phyloP scores from a whole-genome alignment of 2,888 invertebrate genomes.

The Drosophila anomelani region DNA sequence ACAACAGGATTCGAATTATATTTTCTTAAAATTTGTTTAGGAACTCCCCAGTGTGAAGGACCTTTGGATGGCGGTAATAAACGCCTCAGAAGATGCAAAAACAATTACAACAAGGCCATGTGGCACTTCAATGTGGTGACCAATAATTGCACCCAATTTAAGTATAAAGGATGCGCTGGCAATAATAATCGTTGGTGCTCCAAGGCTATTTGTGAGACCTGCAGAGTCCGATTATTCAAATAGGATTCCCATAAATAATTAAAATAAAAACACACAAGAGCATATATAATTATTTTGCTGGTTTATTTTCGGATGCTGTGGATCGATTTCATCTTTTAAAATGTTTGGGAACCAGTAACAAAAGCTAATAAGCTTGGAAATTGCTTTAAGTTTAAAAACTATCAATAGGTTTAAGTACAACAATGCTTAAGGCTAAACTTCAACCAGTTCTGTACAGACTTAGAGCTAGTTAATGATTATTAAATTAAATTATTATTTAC shows the following conservation, averaged over 20 bases:
- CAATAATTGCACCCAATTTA: conserved; percentile 20
- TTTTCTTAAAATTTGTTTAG: background rate
- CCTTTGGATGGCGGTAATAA: conserved; percentile 25
- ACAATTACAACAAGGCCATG: conserved; percentile 32
- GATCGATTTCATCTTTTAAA: conserved; percentile 32
- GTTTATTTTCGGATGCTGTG: conserved; percentile 39
- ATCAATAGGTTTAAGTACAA: conserved; percentile 63
- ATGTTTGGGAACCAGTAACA: conserved; percentile 32
- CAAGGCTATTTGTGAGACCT: conserved; percentile 22
- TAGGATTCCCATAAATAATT: background rate
- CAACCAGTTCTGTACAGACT: conserved; percentile 69
- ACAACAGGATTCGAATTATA: background rate
- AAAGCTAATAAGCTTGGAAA: conserved; percentile 44
- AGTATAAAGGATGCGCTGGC: conserved; percentile 49
- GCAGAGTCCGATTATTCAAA: background rate
- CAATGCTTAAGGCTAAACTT: conserved; percentile 72
- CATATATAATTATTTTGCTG: conserved; percentile 38
- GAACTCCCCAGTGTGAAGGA: conserved; percentile 12
- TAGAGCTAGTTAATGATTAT: conserved; percentile 20
- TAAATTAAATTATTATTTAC: conserved; percentile 26
- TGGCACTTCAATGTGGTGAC: conserved; percentile 43
- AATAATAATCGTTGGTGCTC: conserved; percentile 50
- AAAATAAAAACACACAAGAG: background rate
- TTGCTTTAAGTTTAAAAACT: conserved; percentile 27
- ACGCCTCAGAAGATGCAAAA: conserved; percentile 7